Evolutionary conservation across 2,113 vertebrate genomes (phyloP), one percentile per base, ranked within the genome.

Genomic region (Platichthys stellatus): DNA sequence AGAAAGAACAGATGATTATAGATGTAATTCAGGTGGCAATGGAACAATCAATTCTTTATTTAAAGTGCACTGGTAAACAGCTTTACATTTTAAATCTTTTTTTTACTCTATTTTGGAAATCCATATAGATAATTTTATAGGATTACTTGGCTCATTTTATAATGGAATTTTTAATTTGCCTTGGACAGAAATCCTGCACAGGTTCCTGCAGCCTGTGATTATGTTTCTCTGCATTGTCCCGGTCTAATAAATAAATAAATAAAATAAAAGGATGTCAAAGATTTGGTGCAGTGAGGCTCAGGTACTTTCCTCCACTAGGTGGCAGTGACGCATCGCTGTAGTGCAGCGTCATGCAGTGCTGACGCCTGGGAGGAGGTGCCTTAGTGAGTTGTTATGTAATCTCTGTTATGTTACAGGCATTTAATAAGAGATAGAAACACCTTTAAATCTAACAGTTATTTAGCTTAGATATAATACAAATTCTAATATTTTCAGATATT

Each of bases 301-400:
- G 5, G 14, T 7, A 15, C 17, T 24, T 70, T 10, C 6, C 11
- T 73, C 87, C 90, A 88, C 86, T 71, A 88, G 87, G 28, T 76
- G 87, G 82, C 84, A 84, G 82, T n/a, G 20, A 23, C 2, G 38
- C 45, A n/a, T 0, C 68, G 15, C 5, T 15, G 3, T 11, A 23
- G 40, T 23, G 17, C 1, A 38, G 38, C 38, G 21, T 43, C 62
- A 53, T 71, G 63, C 43, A 62, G 31, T 5, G 8, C 45, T 11
- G 8, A 45, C 6, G 51, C 23, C 69, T 63, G 67, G 56, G 71
- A 63, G 74, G 73, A 66, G 67, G 45, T n/a, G 5, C 17, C 7
- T 40, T 10, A 9, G 2, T 40, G 38, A 11, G 38, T 2, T 40
- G 11, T 87, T 79, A 85, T 71, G 45, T 85, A 77, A 88, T 68